Conservation (phyloP, 2,888 invertebrate species). For the Pyrrhia umbra region DNA sequence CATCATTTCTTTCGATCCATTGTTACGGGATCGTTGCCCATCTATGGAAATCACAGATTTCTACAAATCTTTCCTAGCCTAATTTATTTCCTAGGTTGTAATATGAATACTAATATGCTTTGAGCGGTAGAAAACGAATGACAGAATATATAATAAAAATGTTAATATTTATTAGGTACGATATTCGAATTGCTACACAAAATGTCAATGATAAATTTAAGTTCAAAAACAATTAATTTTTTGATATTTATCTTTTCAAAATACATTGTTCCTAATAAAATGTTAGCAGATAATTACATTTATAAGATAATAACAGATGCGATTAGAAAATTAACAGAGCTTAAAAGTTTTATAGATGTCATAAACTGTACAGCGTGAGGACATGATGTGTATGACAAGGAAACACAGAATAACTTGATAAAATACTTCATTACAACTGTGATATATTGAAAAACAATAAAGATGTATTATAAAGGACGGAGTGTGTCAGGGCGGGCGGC, state of each 20-base stretch:
- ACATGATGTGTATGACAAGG: background rate
- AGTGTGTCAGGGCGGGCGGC: constrained; percentile 71
- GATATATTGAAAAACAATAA: constrained; percentile 22
- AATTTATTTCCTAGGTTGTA: too few species aligned
- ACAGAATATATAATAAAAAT: constrained; percentile 4
- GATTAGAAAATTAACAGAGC: constrained; percentile 21
- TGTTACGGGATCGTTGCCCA: too few species aligned
- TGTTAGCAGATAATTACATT: constrained; percentile 1
- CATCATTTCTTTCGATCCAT: too few species aligned
- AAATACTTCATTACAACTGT: constrained; percentile 4
- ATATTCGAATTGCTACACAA: constrained; percentile 17
- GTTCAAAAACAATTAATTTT: constrained; percentile 3
- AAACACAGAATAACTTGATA: background rate
- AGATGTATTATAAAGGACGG: constrained; percentile 13
- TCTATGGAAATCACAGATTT: too few species aligned
- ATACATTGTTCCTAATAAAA: background rate
- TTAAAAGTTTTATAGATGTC: constrained; percentile 14
- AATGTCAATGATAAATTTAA: constrained; percentile 31
- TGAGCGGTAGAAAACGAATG: too few species aligned
- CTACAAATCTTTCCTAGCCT: too few species aligned
- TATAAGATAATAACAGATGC: background rate
- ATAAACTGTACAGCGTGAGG: background rate
- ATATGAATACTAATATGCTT: too few species aligned
- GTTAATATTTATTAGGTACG: constrained; percentile 10
- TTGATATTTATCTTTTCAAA: background rate